Percentiles rank a stretch among this genome's conserved stretches.
Conservation (phyloP, 2,888 invertebrate species). For the Campoplex nolae region DNA sequence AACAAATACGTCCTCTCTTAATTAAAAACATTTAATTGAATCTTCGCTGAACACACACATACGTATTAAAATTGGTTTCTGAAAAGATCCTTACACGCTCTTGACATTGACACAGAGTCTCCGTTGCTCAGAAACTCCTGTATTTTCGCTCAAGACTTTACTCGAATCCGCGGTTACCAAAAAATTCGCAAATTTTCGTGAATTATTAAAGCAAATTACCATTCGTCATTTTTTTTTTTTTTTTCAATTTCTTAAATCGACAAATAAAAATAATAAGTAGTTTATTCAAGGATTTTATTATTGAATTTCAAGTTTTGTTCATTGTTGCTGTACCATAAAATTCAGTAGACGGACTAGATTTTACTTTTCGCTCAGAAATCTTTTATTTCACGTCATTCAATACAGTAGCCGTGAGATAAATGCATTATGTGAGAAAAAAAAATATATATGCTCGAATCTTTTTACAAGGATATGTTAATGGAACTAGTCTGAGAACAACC, state of each 20-base stretch:
- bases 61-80: slow-evolving; percentile 21
- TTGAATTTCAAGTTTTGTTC: not conserved
- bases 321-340: not conserved
- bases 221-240: not conserved
- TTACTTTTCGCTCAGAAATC: not conserved
- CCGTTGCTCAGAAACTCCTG: slow-evolving; percentile 13
- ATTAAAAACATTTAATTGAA: not conserved
- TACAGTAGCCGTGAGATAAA: not conserved
- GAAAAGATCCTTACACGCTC: slow-evolving; percentile 34
- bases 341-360: not conserved
- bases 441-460: slow-evolving; percentile 12
- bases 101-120: slow-evolving; percentile 35
- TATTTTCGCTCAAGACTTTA: not conserved
- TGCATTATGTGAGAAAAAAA: not conserved
- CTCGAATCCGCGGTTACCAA: not conserved
- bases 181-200: not conserved
- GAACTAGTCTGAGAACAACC: slow-evolving; percentile 5
- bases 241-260: not conserved
- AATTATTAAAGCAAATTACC: not conserved
- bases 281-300: too few relatives aligned
- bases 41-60: not conserved
- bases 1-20: not conserved
- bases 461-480: slow-evolving; percentile 2
- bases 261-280: not conserved
- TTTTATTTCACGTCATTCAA: not conserved